Base-by-base conservation (phyloP, 30 jellyfish, hydroid and myxozoan species). In the Aurelia sp. region DNA sequence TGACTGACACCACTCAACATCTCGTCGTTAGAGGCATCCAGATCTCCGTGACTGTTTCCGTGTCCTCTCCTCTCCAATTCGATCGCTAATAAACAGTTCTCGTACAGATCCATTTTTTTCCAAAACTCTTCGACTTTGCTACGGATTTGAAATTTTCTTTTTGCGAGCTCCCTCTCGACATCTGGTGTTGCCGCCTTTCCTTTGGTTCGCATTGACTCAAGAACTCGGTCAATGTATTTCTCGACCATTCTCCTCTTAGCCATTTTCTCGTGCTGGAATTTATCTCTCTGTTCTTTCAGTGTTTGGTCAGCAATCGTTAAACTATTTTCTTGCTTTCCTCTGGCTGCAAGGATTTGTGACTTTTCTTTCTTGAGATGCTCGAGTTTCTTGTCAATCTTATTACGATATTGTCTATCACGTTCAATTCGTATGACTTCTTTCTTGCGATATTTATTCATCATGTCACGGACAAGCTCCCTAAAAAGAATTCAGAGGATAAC, bases 61-160 rank as follows among this genome's bases (percentile, higher is more conserved):
- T 41, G 62, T 27, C 86, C 78, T 51, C 79, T 60, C 41, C 82
- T 76, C 35, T 82, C 97, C 71, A 86, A 55, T 66, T 93, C 98
- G 22, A 78, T 44, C 15, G 82, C 96, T 55, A 93, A 33, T 22
- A 93, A 76, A 27, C 86, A 70, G 72, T 87, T 89, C 13, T 93
- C 97, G 71, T 93, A 93, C 23, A 93, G 92, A 65, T 93, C 98
- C 98, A 93, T 93, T 64, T 92, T 76, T 70, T 93, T 93, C 96
- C 97, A 93, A 78, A 86, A 93, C 57, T 93, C 98, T 72, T 93
- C 98, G 4, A 88, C 82, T 63, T 93, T 85, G 19, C 82, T 71
- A 33, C 93, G 84, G 31, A 93, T 41, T 62, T 78, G 88, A 75
- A 81, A 88, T 61, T 93, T 93, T 65, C 72, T 82, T 65, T 85